phyloP scores from a whole-genome alignment of 1,140 invertebrate species.

The Ceratina calcarata region DNA sequence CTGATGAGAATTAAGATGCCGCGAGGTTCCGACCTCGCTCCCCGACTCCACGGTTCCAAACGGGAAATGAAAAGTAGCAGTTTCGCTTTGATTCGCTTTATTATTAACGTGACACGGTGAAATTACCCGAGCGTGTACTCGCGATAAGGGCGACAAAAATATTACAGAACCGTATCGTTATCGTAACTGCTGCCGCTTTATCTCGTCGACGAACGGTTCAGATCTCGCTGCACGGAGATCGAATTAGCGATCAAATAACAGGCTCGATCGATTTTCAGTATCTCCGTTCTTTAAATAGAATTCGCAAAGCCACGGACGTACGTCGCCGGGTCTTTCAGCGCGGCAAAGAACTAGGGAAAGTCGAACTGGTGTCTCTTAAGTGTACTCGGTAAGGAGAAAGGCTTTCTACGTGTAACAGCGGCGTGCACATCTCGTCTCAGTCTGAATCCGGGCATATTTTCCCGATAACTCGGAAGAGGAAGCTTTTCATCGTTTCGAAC shows the following conservation, averaged over 20 bases:
- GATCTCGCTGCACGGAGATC: neutral
- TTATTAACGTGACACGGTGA: neutral
- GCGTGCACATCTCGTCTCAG: neutral
- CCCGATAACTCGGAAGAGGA: conserved; percentile 2
- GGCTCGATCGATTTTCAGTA: too few relatives aligned
- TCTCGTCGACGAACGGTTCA: neutral
- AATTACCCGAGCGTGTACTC: neutral
- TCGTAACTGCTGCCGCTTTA: too few relatives aligned
- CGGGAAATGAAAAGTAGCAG: neutral
- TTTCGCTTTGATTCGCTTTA: neutral
- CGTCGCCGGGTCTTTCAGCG: too few relatives aligned
- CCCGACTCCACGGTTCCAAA: neutral
- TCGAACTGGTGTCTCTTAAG: neutral
- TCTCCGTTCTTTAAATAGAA: too few relatives aligned
- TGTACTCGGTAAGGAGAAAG: neutral
- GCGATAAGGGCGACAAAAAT: neutral
- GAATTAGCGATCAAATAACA: too few relatives aligned
- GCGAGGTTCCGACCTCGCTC: neutral
- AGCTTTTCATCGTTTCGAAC: conserved; percentile 28
- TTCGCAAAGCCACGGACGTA: too few relatives aligned
- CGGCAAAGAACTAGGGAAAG: neutral
- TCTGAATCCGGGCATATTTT: neutral
- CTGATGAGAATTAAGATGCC: neutral
- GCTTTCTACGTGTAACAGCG: neutral
- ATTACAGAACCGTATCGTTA: neutral